phyloP scores from a whole-genome alignment of 2,113 vertebrate species.

The Gobio gobio region DNA sequence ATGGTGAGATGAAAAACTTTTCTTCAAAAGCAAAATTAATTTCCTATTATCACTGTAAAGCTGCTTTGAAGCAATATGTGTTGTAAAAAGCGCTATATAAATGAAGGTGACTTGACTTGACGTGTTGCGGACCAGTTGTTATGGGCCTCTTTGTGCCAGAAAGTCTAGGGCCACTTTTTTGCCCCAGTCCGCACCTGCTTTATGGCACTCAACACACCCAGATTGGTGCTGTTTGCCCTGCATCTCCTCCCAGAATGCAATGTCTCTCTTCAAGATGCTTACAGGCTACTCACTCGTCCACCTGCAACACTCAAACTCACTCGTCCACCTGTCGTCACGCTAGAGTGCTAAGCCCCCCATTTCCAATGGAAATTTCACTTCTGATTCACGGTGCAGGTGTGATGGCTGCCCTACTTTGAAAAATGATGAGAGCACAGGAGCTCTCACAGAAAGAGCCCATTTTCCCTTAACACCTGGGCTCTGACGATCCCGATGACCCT shows the following conservation, averaged over 20 bases:
- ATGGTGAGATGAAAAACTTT: too few relatives aligned
- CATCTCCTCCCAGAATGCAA: constrained; percentile 3
- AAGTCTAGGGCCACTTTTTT: too few relatives aligned
- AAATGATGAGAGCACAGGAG: constrained; percentile 15
- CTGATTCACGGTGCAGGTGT: constrained; percentile 17
- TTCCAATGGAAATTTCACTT: constrained; percentile 50
- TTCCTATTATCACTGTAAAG: too few relatives aligned
- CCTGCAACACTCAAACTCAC: constrained; percentile 42
- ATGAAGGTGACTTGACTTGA: too few relatives aligned
- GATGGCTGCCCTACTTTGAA: constrained; percentile 40
- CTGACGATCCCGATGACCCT: constrained; percentile 12
- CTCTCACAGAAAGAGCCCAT: not conserved
- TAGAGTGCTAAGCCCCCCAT: constrained; percentile 38
- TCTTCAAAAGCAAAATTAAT: too few relatives aligned
- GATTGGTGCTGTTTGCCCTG: not conserved
- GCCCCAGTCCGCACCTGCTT: not conserved
- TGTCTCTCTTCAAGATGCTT: constrained; percentile 28
- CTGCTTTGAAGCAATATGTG: too few relatives aligned
- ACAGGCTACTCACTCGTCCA: constrained; percentile 27
- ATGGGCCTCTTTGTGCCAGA: too few relatives aligned
- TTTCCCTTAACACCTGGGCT: constrained; percentile 14
- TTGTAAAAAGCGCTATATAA: too few relatives aligned
- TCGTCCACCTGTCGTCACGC: constrained; percentile 21
- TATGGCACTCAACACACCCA: not conserved
- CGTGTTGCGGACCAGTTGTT: too few relatives aligned